Base-by-base conservation (phyloP, 37 sponge, comb jelly and placozoan species). In the Spongilla lacustris region DNA sequence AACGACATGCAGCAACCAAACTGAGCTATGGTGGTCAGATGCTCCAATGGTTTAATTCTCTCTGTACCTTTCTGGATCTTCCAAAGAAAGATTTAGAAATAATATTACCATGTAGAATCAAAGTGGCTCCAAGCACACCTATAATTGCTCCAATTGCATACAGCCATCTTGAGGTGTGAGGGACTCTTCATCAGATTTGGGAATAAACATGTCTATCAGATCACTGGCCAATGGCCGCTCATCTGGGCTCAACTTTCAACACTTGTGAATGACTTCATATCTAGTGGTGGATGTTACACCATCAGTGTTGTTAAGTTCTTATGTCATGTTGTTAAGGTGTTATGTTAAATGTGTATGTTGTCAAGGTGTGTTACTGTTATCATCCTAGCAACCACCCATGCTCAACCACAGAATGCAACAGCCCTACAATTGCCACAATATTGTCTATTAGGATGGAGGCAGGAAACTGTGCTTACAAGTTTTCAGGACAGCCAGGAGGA, bases 401-500 rank as follows among this genome's bases (percentile, higher is more conserved):
- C 8, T 58, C 21, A 58, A 58, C 58, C 58, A 58, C 58, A 58
- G 58, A n/a, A 58, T 58, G 58, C 21, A n/a, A 58, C 58, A 58
- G 58, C 58, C 58, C 4, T 58, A 58, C 58, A 58, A 58, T 58
- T 58, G 21, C 58, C n/a, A 58, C 1, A 58, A 58, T 58, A 58
- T 58, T 58, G 58, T 58, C 58, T 58, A 17, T 58, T 58, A 17
- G 58, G 58, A 58, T 58, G 58, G 19, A 58, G 58, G 58, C 58
- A 58, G 58, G 58, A 17, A 8, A 58, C 58, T 58, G 58, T 19
- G 72, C 90, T 83, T 80, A 93, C 93, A 93, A 72, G 68, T 66
- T 35, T 28, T 81, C 76, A 24, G 90, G 86, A 66, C 93, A 89
- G 21, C 83, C 72, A 10, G 58, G 28, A 26, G 93, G 93, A 36